Evolutionary conservation across 2,888 invertebrate species (phyloP), one percentile per base, ranked within the genome.

Genomic region (Nowickia ferox): DNA sequence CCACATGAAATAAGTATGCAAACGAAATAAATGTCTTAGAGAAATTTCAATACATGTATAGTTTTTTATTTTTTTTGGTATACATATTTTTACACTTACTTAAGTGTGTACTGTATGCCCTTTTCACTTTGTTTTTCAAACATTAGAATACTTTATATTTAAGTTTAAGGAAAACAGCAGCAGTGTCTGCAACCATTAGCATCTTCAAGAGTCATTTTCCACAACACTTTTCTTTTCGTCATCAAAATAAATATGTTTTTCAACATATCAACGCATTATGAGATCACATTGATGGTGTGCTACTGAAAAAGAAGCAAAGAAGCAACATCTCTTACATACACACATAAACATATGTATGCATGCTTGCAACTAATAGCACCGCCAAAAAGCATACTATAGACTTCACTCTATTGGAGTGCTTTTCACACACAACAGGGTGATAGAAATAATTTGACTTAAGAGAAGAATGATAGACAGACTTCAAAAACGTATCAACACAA

Each of bases 221-320:
- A 30, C 40, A 51, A 51, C 40, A 51, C 11, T 59, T 40, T 68
- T 22, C 68, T 61, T 22, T 69, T 78, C 57, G 48, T 77, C 55
- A 57, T 13, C 19, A 65, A 46, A 65, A 22, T 46, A 46, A 22
- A 46, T 46, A 17, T 38, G 0, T 22, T 19, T 44, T 30, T 44
- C 57, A 63, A 65, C 65, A 55, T 65, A 69, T 76, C 63, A 82
- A 76, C 65, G 76, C 71, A 65, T 71, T 69, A 82, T 53, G 63
- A 82, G 46, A 76, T 68, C 68, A 76, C 68, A 61, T 75, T 75
- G 68, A 81, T 61, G 75, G 69, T 69, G 69, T 69, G 61, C 17
- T 69, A 40, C 53, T 75, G 30, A 19, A 66, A 63, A 53, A 44
- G 1, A 40, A 48, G 51, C 22, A 72, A 66, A 66, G 17, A 72